Evolutionary conservation across 2,888 invertebrate genomes (phyloP), one percentile per base, ranked within the genome.

Genomic region (Leucophenga maculata): DNA sequence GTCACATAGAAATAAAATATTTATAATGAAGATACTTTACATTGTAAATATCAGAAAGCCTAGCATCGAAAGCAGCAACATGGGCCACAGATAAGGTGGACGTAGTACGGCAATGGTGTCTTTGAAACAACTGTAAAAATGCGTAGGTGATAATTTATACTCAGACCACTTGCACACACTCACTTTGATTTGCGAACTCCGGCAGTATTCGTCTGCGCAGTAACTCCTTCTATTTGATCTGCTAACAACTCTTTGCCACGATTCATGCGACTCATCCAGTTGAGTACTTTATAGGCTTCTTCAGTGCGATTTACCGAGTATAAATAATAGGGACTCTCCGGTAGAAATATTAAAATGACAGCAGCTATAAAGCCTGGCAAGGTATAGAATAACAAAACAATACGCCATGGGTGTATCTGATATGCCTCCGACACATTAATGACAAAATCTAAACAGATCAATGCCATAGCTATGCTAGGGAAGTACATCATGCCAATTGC

Each of bases 291-390:
- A 3, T 11, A 3, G 11, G 72, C 67, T 6, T 72, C 50, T 1
- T 72, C 65, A 16, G 22, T 22, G 9, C 65, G 55, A 6, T 50
- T 9, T 8, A 50, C 31, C 6, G 67, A 65, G 22, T 72, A 3
- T 6, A 68, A 52, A 11, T 31, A 73, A 32, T 67, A 50, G 1
- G 72, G 73, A 0, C 57, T 69, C 48, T 73, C 73, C n/a, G 73
- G 73, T 18, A 73, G 55, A 3, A 62, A 32, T 3, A 46, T n/a
- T 3, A 73, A 6, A 3, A 20, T n/a, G 2, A 72, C 0, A 0
- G 55, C 16, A 1, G 14, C 69, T 1, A 72, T 0, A 9, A 60
- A 16, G 6, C 69, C 68, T 8, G 73, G 73, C 1, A 69, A 1
- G 0, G 16, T 11, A 4, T 68, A 11, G 11, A 22, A 9, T 39